Evolutionary conservation across 2,888 invertebrate species (phyloP).

Genomic region (Tipula unca): DNA sequence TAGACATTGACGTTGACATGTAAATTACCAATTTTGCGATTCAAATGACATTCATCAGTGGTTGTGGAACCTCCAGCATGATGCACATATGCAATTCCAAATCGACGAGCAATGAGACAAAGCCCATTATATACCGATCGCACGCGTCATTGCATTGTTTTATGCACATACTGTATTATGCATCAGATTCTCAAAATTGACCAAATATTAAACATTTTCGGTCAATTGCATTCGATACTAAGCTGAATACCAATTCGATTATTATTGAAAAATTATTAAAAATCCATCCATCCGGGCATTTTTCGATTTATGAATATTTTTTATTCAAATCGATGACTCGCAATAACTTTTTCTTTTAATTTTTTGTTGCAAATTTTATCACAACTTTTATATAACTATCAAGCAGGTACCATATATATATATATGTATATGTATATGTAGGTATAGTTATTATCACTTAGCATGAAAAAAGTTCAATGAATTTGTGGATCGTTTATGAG

Average conservation of each 20-base stretch:
- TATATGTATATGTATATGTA: too few relatives aligned
- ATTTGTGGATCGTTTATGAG: not conserved
- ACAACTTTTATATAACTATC: not conserved
- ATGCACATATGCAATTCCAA: too few relatives aligned
- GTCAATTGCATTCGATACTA: not conserved
- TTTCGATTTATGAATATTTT: not conserved
- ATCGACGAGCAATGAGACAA: too few relatives aligned
- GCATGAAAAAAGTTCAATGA: not conserved
- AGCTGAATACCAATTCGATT: not conserved
- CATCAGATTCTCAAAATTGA: not conserved
- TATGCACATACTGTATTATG: too few relatives aligned
- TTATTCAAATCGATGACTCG: not conserved
- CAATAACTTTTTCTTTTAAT: not conserved
- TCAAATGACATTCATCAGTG: too few relatives aligned
- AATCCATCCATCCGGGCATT: not conserved
- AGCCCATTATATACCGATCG: too few relatives aligned
- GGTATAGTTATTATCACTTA: not conserved
- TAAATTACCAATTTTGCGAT: too few relatives aligned
- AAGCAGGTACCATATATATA: too few relatives aligned
- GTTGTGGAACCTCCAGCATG: too few relatives aligned
- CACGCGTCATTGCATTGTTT: too few relatives aligned
- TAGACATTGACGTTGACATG: too few relatives aligned
- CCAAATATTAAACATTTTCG: not conserved
- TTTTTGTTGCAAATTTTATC: not conserved
- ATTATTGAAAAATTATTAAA: not conserved